Percentiles rank a stretch among this genome's conserved stretches.
Conservation (phyloP, 2,888 invertebrate genomes). For the Tetanocera ferruginea region DNA sequence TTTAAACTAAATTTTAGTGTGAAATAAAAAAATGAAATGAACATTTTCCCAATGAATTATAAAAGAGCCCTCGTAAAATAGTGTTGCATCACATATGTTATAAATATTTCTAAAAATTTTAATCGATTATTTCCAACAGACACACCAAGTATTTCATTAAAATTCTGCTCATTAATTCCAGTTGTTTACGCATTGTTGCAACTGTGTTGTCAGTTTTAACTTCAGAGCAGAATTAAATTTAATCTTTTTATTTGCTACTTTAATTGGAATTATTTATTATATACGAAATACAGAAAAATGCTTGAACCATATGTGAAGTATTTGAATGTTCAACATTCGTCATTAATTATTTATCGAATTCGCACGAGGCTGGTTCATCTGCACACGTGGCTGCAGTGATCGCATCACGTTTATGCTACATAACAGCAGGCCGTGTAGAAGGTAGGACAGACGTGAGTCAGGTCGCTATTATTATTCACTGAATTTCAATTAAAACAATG, state of each 20-base stretch:
- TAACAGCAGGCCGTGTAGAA: background rate
- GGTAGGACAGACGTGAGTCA: conserved; percentile 6
- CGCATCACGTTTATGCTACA: background rate
- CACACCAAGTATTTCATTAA: too few relatives aligned
- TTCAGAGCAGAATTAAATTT: conserved; percentile 5
- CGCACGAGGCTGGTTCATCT: conserved; percentile 5
- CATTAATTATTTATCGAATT: conserved; percentile 39
- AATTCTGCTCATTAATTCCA: too few relatives aligned
- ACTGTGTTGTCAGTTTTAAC: background rate
- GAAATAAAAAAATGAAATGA: too few relatives aligned
- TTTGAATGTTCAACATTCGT: background rate
- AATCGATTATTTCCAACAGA: too few relatives aligned
- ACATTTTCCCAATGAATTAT: too few relatives aligned
- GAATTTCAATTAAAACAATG: conserved; percentile 47
- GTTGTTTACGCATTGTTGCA: too few relatives aligned
- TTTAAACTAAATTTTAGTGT: too few relatives aligned
- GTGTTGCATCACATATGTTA: too few relatives aligned
- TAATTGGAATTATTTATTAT: conserved; percentile 19
- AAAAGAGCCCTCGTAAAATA: too few relatives aligned
- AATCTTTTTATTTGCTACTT: conserved; percentile 25
- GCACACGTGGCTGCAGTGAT: background rate
- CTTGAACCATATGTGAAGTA: background rate
- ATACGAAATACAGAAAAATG: background rate
- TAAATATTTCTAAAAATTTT: too few relatives aligned
- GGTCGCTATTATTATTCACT: conserved; percentile 7